Evolutionary conservation across 1,140 invertebrate species (phyloP), one percentile per base, ranked within the genome.

Genomic region (Hesperophylax magnus): DNA sequence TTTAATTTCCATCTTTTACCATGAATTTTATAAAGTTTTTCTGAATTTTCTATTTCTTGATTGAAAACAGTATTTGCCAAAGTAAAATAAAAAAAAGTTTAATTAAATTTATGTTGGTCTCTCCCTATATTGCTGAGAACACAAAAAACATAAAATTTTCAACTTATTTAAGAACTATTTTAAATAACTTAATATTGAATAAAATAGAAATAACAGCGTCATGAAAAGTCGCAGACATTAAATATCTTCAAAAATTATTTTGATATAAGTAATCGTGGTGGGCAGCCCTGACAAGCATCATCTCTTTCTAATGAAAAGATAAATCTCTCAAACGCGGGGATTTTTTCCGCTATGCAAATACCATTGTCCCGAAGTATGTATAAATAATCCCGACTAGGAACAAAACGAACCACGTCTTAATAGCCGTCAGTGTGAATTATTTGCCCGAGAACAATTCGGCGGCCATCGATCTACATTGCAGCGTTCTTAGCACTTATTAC

Each of bases 371-470:
- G 34, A 60, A 76, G 72, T 76, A 74, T 69, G 69, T 72, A 67
- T 67, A 67, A 47, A 31, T 54, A 76, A 76, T 76, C 39, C 72
- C 72, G 39, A 76, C 72, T 65, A 47, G 67, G 77, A 78, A 65
- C 54, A 81, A 81, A 81, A 81, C 65, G 69, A 78, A 72, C n/a
- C 61, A 18, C 54, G 77, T 78, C 61, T 65, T 78, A 78, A 78
- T 67, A 78, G 80, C 80, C 54, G 72, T 77, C 81, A 79, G 60
- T 69, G 71, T 82, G 81, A 82, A 82, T 82, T 82, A 82, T 82
- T 79, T 67, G 81, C 81, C 81, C 47, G 61, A 34, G 74, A 79
- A 79, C 81, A 79, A 82, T 82, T 79, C 74, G 63, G 81, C 61
- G 81, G 77, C 67, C 78, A 79, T 79, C 77, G 77, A 79, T 82